Percentiles rank a stretch among this genome's conserved stretches.
Evolutionary conservation across 2,888 invertebrate genomes (phyloP).

Genomic region (Pristionchus exspectatus): DNA sequence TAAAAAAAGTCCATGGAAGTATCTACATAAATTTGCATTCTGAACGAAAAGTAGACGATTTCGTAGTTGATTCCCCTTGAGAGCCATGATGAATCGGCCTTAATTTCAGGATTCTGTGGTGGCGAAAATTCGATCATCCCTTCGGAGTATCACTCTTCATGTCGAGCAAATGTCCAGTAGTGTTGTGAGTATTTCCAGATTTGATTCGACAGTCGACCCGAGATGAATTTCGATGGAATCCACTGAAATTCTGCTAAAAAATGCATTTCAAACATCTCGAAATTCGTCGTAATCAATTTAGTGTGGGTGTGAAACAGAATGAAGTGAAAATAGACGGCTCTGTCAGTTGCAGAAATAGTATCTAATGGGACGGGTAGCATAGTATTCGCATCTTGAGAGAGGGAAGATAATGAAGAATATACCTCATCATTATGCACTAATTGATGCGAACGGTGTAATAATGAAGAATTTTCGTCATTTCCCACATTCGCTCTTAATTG

Average conservation of each 20-base stretch:
- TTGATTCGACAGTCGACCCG: neutral
- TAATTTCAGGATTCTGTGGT: conserved; percentile 87
- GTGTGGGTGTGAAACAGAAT: conserved; percentile 3
- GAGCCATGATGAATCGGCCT: neutral
- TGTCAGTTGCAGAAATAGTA: conserved; percentile 13
- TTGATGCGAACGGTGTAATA: neutral
- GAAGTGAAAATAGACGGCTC: neutral
- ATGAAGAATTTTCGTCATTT: neutral
- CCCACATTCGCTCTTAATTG: neutral
- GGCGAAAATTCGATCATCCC: conserved; percentile 84
- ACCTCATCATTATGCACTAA: neutral
- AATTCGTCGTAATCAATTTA: neutral
- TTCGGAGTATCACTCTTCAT: conserved; percentile 71
- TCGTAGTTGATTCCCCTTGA: neutral
- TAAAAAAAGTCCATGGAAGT: neutral
- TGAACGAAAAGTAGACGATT: neutral
- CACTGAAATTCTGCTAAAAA: neutral
- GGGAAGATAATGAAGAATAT: neutral
- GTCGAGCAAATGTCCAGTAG: conserved; percentile 50
- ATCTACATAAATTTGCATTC: neutral
- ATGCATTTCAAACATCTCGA: neutral
- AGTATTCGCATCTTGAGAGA: neutral
- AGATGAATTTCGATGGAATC: neutral
- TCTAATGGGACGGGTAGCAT: neutral
- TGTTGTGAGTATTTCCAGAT: neutral